phyloP scores from a whole-genome alignment of 1,140 invertebrate species.

The Homalodisca vitripennis region DNA sequence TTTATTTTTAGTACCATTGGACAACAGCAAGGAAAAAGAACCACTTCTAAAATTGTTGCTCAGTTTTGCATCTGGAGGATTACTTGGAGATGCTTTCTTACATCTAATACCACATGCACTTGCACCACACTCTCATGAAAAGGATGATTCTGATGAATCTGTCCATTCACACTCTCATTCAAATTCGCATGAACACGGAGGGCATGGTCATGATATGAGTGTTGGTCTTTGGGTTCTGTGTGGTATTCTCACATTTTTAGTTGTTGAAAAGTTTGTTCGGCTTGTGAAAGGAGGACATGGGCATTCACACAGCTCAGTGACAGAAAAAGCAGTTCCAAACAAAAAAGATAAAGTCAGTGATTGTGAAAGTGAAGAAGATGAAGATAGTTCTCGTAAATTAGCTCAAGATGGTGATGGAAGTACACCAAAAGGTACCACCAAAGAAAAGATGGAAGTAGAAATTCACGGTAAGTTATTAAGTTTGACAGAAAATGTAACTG shows the following conservation, averaged over 20 bases:
- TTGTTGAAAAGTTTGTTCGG: slow-evolving; percentile 91
- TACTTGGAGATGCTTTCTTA: slow-evolving; percentile 94
- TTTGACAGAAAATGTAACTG: no score
- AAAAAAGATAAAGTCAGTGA: slow-evolving; percentile 43
- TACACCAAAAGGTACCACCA: no score
- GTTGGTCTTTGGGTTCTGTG: slow-evolving; percentile 88
- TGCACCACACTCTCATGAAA: slow-evolving; percentile 57
- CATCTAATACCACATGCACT: slow-evolving; percentile 96
- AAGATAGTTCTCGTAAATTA: slow-evolving; percentile 6
- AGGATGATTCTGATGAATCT: slow-evolving; percentile 56
- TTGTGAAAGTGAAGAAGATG: slow-evolving; percentile 30
- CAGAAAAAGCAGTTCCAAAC: slow-evolving; percentile 1
- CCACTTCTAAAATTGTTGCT: slow-evolving; percentile 85
- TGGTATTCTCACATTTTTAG: slow-evolving; percentile 89
- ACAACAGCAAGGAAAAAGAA: slow-evolving; percentile 80
- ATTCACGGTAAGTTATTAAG: no score
- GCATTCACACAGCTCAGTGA: slow-evolving; percentile 54
- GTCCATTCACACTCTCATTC: slow-evolving; percentile 50
- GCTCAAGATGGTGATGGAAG: no score
- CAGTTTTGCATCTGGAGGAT: slow-evolving; percentile 92
- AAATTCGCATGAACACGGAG: slow-evolving; percentile 49
- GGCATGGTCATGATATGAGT: slow-evolving; percentile 70
- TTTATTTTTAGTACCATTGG: slow-evolving; percentile 89
- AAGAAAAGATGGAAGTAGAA: no score
- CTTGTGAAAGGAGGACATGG: slow-evolving; percentile 80